Evolutionary conservation across 2,113 vertebrate genomes (phyloP).

Genomic region (Clarias gariepinus): DNA sequence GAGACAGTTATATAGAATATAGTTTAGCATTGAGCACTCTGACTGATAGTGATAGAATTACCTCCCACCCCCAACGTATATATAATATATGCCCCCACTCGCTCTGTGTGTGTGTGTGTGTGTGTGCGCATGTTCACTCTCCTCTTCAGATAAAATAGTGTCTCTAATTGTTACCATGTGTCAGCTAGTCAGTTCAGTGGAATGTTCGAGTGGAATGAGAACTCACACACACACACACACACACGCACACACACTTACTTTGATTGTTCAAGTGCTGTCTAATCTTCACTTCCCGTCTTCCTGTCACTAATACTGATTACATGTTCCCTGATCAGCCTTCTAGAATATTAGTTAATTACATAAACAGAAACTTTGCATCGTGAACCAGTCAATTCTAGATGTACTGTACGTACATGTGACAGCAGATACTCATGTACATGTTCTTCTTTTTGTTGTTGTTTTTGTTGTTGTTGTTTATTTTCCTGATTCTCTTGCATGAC

Average conservation of each 20-base stretch:
- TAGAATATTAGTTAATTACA: neutral
- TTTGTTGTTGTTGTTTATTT: too few species aligned
- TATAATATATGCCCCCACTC: neutral
- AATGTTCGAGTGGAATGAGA: conserved; percentile 59
- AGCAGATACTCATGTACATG: neutral
- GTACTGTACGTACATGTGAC: neutral
- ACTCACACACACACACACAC: conserved; percentile 37
- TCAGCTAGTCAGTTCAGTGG: conserved; percentile 64
- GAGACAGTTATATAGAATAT: neutral
- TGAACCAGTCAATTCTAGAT: neutral
- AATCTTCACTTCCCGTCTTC: neutral
- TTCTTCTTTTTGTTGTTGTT: neutral
- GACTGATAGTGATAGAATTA: neutral
- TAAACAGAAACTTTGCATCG: neutral
- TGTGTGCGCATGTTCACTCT: conserved; percentile 19
- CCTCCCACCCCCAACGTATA: neutral
- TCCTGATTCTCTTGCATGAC: neutral
- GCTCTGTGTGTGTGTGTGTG: neutral
- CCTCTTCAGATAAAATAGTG: conserved; percentile 48
- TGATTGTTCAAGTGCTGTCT: conserved; percentile 6
- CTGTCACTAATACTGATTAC: conserved; percentile 1
- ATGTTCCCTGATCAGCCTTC: neutral
- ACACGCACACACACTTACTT: conserved; percentile 11
- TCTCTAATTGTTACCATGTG: conserved; percentile 75
- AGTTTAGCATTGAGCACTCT: neutral